A percentile compares a stretch with the other conserved stretches of the same genome.
These are phyloP conservation scores for Proterorhinus semilunaris DNA, from an alignment of 2,113 vertebrate species.

Conservation along the genomic window DNA sequence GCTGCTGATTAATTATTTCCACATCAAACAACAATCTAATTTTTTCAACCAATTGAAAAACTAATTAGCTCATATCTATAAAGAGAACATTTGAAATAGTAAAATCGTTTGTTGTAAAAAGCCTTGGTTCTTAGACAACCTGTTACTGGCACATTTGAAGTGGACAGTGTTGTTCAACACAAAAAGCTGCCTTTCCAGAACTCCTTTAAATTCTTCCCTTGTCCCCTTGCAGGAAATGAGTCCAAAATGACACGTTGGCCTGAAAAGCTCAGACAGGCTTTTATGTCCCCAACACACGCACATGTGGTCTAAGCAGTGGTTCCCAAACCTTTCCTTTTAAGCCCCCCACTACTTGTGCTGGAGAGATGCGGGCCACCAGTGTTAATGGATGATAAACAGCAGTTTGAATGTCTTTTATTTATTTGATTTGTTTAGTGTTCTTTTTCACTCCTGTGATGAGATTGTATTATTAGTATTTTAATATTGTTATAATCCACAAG, in stretches of 20 bases:
- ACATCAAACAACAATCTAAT: background rate
- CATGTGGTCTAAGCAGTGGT: background rate
- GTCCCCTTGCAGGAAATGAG: constrained; percentile 2
- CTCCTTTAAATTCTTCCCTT: constrained; percentile 13
- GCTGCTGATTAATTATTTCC: constrained; percentile 45
- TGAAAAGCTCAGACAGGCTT: constrained; percentile 3
- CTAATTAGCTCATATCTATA: background rate
- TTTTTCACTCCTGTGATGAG: too few species aligned
- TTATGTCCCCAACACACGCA: constrained; percentile 10
- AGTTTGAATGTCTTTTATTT: too few species aligned
- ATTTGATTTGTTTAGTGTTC: too few species aligned
- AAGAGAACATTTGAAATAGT: background rate
- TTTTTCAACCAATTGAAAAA: background rate
- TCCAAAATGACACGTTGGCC: constrained; percentile 10
- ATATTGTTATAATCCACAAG: too few species aligned
- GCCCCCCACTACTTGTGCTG: too few species aligned
- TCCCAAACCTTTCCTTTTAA: background rate
- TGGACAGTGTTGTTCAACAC: background rate
- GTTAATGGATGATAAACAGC: too few species aligned
- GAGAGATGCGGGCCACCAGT: too few species aligned
- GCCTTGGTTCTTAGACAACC: background rate
- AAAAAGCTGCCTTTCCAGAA: background rate
- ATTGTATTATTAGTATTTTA: too few species aligned
- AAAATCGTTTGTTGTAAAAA: background rate
- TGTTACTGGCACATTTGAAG: background rate